Conservation (phyloP, 2,888 invertebrate species). For the Phania funesta region DNA sequence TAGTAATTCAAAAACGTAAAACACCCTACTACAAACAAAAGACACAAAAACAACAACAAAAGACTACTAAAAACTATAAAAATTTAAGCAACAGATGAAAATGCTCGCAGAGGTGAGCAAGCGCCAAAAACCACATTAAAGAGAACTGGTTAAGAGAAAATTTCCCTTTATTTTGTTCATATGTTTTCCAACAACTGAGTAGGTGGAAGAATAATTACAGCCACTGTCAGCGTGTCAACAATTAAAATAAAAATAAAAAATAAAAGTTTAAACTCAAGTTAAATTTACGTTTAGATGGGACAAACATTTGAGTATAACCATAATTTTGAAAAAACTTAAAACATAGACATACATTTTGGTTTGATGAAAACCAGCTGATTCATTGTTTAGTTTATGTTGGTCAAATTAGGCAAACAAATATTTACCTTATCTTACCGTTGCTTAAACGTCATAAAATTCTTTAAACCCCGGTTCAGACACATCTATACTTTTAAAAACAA, state of each 20-base stretch:
- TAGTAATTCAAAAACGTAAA: slow-evolving; percentile 5
- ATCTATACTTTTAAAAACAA: too few relatives aligned
- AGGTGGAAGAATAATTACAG: slow-evolving; percentile 14
- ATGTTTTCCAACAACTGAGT: background rate
- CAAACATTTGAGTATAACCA: too few relatives aligned
- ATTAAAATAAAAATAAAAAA: background rate
- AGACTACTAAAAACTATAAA: background rate
- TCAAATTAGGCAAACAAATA: too few relatives aligned
- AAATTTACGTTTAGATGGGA: too few relatives aligned
- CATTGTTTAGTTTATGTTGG: too few relatives aligned
- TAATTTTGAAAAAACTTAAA: too few relatives aligned
- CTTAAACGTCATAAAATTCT: slow-evolving; percentile 4
- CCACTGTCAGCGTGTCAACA: slow-evolving; percentile 1
- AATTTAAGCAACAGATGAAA: slow-evolving; percentile 64
- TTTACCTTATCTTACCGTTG: too few relatives aligned
- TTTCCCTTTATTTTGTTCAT: slow-evolving; percentile 40
- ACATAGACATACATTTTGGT: too few relatives aligned
- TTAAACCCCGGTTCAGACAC: background rate
- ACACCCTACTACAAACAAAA: background rate
- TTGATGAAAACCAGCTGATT: too few relatives aligned
- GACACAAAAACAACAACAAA: slow-evolving; percentile 1
- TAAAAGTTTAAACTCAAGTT: background rate
- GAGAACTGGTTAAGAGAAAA: slow-evolving; percentile 6
- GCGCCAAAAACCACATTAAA: slow-evolving; percentile 14
- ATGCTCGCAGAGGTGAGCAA: slow-evolving; percentile 36